Evolutionary conservation across 1,140 invertebrate genomes (phyloP), one percentile per base, ranked within the genome.

Genomic region (Drosophila nebulosa): DNA sequence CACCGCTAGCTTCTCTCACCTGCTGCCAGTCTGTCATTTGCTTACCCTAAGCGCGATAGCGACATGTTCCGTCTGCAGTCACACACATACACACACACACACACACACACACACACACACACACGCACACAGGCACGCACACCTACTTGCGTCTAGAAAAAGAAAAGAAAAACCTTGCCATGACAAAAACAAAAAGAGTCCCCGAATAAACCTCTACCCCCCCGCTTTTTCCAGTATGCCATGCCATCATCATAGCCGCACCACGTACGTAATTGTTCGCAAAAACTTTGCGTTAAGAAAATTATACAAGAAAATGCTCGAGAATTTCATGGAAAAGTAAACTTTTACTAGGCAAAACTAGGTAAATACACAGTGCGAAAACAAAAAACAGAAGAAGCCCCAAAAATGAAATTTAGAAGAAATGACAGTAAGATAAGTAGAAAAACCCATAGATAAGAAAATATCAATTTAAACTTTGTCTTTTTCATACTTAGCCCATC

Each of bases 181-280:
- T 14, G n/a, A n/a, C n/a, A n/a, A n/a, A n/a, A n/a, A n/a, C n/a
- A 52, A 9, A 12, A 26, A 52, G 21, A 26, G 12, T 32, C 30
- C 10, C 4, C 10, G 1, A n/a, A 24, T n/a, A 51, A 52, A 24
- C 1, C 4, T 2, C 51, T 12, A 14, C 22, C 50, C 22, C 39
- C 3, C 6, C 5, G 5, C 5, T 18, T 42, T 7, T 7, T 6
- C 39, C 39, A 16, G 14, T 2, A 14, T 6, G 12, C 12, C 14
- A 14, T n/a, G 12, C 5, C 16, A 6, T 16, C 16, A 18, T 42
- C 39, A 46, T 10, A n/a, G 39, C 24, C 24, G 50, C 64, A 64
- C 63, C 73, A 76, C 69, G 69, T 68, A 76, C 73, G 73, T 76
- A 76, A 76, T 76, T 76, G 74, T 76, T 76, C 60, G 74, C 69